Evolutionary conservation across 2,797 vertebrate species (phyloP).

Genomic region (Neoniphon sammara): DNA sequence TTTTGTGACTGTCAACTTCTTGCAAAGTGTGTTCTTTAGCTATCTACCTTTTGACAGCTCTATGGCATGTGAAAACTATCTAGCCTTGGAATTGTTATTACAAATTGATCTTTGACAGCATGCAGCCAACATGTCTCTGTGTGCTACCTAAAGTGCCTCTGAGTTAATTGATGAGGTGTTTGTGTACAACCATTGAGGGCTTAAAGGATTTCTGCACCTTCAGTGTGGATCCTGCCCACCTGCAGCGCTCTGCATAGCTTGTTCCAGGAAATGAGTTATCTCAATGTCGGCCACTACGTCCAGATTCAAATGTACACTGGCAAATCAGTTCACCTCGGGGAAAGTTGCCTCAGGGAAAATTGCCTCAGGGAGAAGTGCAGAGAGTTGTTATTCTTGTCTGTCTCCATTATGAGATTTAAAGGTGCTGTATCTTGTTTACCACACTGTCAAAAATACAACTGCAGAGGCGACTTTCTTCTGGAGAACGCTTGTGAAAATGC

Average conservation of each 20-base stretch:
- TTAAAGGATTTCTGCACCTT: slow-evolving; percentile 52
- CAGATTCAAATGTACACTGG: slow-evolving; percentile 60
- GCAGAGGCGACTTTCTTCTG: slow-evolving; percentile 40
- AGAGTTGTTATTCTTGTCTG: slow-evolving; percentile 62
- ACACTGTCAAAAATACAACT: slow-evolving; percentile 59
- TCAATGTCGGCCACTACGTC: slow-evolving; percentile 61
- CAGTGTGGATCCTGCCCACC: slow-evolving; percentile 45
- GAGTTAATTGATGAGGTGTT: slow-evolving; percentile 48
- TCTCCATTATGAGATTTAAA: slow-evolving; percentile 73
- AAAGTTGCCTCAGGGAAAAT: slow-evolving; percentile 65
- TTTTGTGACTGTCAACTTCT: slow-evolving; percentile 11
- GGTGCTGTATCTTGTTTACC: slow-evolving; percentile 68
- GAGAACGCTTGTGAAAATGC: slow-evolving; percentile 50
- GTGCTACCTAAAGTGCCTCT: slow-evolving; percentile 46
- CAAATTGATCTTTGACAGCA: slow-evolving; percentile 59
- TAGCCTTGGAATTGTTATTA: slow-evolving; percentile 36
- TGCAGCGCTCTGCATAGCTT: slow-evolving; percentile 36
- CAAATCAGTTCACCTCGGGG: slow-evolving; percentile 75
- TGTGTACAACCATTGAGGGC: slow-evolving; percentile 24
- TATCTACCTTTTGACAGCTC: not conserved
- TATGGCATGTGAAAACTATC: slow-evolving; percentile 53
- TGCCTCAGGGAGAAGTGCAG: slow-evolving; percentile 51
- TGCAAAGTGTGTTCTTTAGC: slow-evolving; percentile 15
- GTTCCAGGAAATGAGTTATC: slow-evolving; percentile 39
- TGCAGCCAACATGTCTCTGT: slow-evolving; percentile 33